Percentiles rank a stretch among this genome's conserved stretches.
Evolutionary conservation across 2,113 vertebrate genomes (phyloP).

Genomic region (Labeo rohita): DNA sequence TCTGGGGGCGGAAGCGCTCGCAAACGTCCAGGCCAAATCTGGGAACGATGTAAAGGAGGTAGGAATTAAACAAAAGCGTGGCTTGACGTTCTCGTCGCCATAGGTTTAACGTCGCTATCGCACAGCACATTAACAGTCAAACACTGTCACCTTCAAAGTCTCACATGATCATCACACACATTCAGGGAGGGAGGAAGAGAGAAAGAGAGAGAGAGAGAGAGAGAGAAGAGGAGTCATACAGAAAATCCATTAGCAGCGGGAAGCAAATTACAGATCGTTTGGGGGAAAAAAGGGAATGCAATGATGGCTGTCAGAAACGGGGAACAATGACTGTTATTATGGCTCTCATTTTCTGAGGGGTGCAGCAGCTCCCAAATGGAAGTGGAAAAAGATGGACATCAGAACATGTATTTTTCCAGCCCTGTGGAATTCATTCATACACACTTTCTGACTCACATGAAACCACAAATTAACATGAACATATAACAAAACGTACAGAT

Average conservation of each 20-base stretch:
- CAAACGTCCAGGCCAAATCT: conserved; percentile 46
- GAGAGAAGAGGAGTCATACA: conserved; percentile 57
- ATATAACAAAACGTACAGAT: neutral
- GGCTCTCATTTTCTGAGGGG: conserved; percentile 55
- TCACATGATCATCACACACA: conserved; percentile 56
- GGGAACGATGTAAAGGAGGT: conserved; percentile 23
- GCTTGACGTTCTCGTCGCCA: conserved; percentile 1
- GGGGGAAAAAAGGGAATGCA: conserved; percentile 50
- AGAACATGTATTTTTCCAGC: conserved; percentile 28
- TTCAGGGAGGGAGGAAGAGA: conserved; percentile 35
- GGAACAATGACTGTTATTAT: conserved; percentile 65
- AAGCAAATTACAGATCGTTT: conserved; percentile 66
- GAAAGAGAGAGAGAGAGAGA: conserved; percentile 13
- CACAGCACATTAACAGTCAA: conserved; percentile 61
- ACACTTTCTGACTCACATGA: neutral
- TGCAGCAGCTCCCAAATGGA: conserved; percentile 51
- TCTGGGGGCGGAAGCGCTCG: conserved; percentile 24
- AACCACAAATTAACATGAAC: neutral
- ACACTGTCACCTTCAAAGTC: conserved; percentile 49
- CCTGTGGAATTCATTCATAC: conserved; percentile 47
- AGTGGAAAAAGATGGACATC: conserved; percentile 53
- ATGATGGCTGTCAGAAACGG: conserved; percentile 63
- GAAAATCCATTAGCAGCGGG: conserved; percentile 66
- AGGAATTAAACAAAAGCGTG: conserved; percentile 25
- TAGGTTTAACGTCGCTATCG: conserved; percentile 39